Percentiles rank a stretch among this genome's conserved stretches.
Evolutionary conservation across 2,888 invertebrate genomes (phyloP).

Genomic region (Catonia carolina): DNA sequence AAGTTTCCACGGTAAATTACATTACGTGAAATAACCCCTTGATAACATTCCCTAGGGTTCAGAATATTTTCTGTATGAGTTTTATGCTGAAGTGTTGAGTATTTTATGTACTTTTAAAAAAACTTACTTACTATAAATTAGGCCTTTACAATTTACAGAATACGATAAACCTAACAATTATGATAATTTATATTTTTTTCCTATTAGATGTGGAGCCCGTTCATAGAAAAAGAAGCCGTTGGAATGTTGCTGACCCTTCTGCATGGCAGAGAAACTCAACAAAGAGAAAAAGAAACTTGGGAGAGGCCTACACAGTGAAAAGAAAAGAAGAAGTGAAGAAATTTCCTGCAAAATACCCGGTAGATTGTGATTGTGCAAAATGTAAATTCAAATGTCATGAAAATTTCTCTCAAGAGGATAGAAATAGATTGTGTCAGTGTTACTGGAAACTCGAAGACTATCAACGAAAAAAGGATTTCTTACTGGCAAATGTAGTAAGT

Average conservation of each 20-base stretch:
- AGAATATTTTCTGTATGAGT: no score
- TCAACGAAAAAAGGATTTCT: conserved; percentile 7
- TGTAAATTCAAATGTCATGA: conserved; percentile 11
- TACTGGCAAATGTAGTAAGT: conserved; percentile 2
- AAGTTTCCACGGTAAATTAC: no score
- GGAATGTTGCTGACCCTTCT: conserved; percentile 7
- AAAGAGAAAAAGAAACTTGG: conserved; percentile 8
- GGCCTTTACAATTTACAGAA: not conserved
- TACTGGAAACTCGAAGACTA: no score
- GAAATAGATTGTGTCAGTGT: conserved; percentile 2
- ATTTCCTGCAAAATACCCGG: conserved; percentile 6
- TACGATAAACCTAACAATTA: not conserved
- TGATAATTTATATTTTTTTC: conserved; percentile 3
- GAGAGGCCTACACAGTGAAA: conserved; percentile 1
- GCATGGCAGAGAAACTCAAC: conserved; percentile 7
- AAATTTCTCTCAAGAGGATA: conserved; percentile 3
- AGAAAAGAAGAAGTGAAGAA: conserved; percentile 3
- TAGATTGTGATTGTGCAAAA: conserved; percentile 2
- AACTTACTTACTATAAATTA: no score
- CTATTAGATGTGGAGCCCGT: not conserved
- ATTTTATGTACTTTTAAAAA: no score
- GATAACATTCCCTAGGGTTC: no score
- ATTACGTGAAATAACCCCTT: no score
- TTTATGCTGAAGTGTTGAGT: no score
- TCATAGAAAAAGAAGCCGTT: conserved; percentile 4